Evolutionary conservation across 1,140 invertebrate genomes (phyloP), one percentile per base, ranked within the genome.

Genomic region (Drosophila pandora): DNA sequence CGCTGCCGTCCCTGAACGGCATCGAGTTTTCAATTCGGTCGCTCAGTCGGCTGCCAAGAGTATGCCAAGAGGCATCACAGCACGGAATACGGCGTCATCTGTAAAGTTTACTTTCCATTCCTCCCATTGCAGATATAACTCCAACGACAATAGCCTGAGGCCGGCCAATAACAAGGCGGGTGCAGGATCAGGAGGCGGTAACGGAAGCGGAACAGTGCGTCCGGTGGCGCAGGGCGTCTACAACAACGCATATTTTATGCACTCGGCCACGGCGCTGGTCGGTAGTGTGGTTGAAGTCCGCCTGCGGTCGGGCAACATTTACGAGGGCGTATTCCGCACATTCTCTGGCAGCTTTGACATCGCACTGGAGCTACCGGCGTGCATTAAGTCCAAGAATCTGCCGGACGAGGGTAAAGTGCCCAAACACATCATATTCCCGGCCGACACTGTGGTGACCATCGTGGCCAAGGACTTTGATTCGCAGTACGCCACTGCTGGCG

Each of bases 281-380:
- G 97, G 97, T 67, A 96, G 96, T 91, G 93, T 94, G 72, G 96
- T 96, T 28, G 95, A 96, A 92, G 95, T 97, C 68, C 94, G 96
- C 90, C 97, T 97, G 55, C 94, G 95, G 88, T 96, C 96, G 76
- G 96, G 96, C 64, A 94, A 94, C 71, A 92, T 96, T 57, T 97
- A 95, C 93, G 96, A 98, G 93, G 97, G 97, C 53, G 94, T 98
- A 59, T 96, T 98, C 91, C 94, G 94, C 81, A 97, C 97, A 32
- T 97, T 97, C 92, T 97, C 96, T 53, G 94, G 94, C 85, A 94
- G 95, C 90, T 96, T 96, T 92, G 96, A 96, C 88, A 93, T 97
- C 70, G 96, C 97, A 53, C 92, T 98, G 85, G 96, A 97, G 93
- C 94, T 97, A 92, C 96, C 95, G 39, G 95, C 96, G 87, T 95